A percentile compares a stretch with the other conserved stretches of the same genome.
These are phyloP conservation scores for Platichthys stellatus DNA, from an alignment of 2,113 vertebrate genomes.

Conservation along the genomic window DNA sequence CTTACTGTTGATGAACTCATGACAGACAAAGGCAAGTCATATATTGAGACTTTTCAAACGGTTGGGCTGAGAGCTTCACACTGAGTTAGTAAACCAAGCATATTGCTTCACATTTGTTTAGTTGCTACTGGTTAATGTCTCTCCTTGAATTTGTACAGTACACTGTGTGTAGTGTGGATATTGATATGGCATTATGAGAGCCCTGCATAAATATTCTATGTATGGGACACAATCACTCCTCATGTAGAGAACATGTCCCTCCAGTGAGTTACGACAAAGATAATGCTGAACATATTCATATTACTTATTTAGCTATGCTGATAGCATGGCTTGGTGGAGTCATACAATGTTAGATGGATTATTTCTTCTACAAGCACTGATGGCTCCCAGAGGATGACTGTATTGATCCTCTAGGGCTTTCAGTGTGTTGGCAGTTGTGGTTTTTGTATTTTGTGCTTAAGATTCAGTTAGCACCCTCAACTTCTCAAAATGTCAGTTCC, in stretches of 20 bases:
- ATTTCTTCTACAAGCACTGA: background rate
- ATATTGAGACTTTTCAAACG: background rate
- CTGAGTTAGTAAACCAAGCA: background rate
- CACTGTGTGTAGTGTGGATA: background rate
- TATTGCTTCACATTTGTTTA: background rate
- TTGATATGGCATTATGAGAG: background rate
- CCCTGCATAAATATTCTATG: background rate
- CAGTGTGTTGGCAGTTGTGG: too few species aligned
- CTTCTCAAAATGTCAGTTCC: too few species aligned
- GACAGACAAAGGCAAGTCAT: background rate
- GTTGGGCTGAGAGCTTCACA: background rate
- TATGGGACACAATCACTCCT: background rate
- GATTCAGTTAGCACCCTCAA: too few species aligned
- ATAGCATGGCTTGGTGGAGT: background rate
- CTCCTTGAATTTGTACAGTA: background rate
- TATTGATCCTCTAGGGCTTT: too few species aligned
- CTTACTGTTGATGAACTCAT: background rate
- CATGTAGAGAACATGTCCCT: background rate
- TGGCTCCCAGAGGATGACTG: background rate
- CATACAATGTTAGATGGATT: background rate
- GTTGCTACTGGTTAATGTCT: background rate
- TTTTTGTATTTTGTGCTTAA: too few species aligned
- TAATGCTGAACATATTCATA: background rate
- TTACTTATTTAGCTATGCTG: background rate
- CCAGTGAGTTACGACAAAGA: background rate